These are phyloP conservation scores for Exephanes ischioxanthus DNA, from an alignment of 2,888 invertebrate genomes.

Conservation along the genomic window DNA sequence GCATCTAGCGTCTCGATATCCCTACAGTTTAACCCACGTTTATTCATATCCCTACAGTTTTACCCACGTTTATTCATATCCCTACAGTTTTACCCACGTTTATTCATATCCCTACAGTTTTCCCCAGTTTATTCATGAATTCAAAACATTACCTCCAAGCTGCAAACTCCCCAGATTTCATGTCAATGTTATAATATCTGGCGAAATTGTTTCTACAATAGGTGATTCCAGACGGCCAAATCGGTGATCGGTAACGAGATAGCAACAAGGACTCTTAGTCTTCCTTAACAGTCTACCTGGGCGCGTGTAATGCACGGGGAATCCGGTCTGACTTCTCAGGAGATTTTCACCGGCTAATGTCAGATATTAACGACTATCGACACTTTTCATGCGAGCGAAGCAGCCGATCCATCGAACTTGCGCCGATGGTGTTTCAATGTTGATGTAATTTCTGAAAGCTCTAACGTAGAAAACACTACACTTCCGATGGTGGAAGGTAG, in stretches of 20 bases:
- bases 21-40: background rate
- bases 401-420: no score
- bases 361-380: no score
- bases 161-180: background rate
- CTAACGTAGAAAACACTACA: background rate
- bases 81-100: background rate
- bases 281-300: no score
- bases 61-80: background rate
- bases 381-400: no score
- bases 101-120: background rate
- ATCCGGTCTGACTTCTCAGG: no score
- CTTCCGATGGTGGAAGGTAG: background rate
- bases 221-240: background rate
- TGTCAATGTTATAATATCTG: background rate
- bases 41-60: background rate
- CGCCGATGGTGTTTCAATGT: slow-evolving; percentile 64
- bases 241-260: background rate
- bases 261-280: no score
- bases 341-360: no score
- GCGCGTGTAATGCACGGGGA: no score
- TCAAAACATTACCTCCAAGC: background rate
- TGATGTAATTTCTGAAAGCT: slow-evolving; percentile 71
- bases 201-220: background rate
- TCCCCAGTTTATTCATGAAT: background rate
- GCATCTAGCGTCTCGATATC: background rate